phyloP scores from a whole-genome alignment of 1,140 invertebrate species.

The Lepidostoma basale region DNA sequence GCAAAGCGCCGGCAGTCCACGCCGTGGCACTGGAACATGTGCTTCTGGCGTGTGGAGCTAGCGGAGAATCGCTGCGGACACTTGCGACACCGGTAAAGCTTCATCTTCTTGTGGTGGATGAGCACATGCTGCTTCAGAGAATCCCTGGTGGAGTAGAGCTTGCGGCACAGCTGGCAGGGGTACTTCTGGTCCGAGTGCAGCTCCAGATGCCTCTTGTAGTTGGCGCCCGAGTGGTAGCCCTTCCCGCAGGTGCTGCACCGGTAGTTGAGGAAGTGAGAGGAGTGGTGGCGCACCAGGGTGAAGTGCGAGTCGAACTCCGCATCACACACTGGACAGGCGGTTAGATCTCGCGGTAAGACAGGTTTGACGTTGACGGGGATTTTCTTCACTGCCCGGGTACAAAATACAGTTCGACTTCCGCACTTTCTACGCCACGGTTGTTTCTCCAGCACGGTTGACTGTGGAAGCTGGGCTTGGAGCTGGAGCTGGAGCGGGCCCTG shows the following conservation, averaged over 20 bases:
- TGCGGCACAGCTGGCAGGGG: background rate
- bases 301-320: slow-evolving; percentile 6
- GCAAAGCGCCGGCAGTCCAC: slow-evolving; percentile 16
- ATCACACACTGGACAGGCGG: background rate
- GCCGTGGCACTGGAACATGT: slow-evolving; percentile 19
- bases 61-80: slow-evolving; percentile 15
- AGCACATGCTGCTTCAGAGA: background rate
- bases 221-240: background rate
- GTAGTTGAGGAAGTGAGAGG: slow-evolving; percentile 7
- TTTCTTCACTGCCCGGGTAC: background rate
- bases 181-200: background rate
- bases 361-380: background rate
- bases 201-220: background rate
- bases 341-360: background rate
- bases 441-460: too few relatives aligned
- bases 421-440: background rate
- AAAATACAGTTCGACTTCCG: background rate
- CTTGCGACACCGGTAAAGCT: slow-evolving; percentile 3
- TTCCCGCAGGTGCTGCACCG: slow-evolving; percentile 1
- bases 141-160: background rate
- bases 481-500: too few relatives aligned
- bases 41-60: slow-evolving; percentile 3
- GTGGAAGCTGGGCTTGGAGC: too few relatives aligned
- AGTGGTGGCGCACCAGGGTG: background rate
- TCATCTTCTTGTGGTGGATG: slow-evolving; percentile 11